A percentile compares a stretch with the other conserved stretches of the same genome.
phyloP scores from a whole-genome alignment of 2,888 invertebrate species.

The Rhodophaea formosa region DNA sequence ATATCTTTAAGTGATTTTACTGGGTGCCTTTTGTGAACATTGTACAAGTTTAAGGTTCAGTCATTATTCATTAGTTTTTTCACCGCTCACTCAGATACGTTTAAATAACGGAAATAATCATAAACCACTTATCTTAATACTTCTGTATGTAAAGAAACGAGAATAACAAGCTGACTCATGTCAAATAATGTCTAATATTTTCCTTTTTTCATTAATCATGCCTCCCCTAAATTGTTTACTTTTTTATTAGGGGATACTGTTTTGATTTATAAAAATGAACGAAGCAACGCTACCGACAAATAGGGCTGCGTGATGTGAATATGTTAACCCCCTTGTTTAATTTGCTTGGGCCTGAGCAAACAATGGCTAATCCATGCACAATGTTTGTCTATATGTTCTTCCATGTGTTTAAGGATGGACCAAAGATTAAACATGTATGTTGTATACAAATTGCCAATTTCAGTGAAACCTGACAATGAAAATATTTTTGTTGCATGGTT shows the following conservation, averaged over 20 bases:
- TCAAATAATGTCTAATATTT: background rate
- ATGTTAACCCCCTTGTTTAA: conserved; percentile 44
- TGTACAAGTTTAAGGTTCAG: too few species aligned
- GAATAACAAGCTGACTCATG: background rate
- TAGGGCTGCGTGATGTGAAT: conserved; percentile 47
- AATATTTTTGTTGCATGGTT: background rate
- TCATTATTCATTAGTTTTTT: too few species aligned
- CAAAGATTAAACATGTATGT: conserved; percentile 24
- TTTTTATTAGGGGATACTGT: conserved; percentile 11
- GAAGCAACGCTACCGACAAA: conserved; percentile 23
- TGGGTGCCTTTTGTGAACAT: too few species aligned
- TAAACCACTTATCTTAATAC: too few species aligned
- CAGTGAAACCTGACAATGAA: background rate
- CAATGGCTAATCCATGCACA: conserved; percentile 29
- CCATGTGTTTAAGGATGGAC: conserved; percentile 25
- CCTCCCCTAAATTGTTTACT: background rate
- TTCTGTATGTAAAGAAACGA: background rate
- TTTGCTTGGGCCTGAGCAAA: conserved; percentile 45
- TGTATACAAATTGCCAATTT: background rate
- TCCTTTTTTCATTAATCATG: conserved; percentile 1
- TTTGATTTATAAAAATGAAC: conserved; percentile 20
- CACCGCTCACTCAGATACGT: too few species aligned
- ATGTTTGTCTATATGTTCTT: conserved; percentile 23
- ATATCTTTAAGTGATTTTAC: too few species aligned
- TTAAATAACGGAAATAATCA: too few species aligned